phyloP scores from a whole-genome alignment of 2,888 invertebrate genomes.

The Chalcosyrphus nemorum region DNA sequence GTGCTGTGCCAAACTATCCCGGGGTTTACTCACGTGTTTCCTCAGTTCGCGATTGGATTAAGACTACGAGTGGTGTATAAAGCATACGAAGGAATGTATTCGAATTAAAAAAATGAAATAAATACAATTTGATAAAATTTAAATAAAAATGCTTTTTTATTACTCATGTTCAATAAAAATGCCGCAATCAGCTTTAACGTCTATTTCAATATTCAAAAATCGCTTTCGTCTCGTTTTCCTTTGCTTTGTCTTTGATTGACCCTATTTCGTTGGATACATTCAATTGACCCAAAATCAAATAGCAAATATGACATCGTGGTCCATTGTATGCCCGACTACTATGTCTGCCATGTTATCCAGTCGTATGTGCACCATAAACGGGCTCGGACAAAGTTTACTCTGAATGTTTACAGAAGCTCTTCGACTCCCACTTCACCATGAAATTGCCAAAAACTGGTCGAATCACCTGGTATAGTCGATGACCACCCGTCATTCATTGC shows the following conservation, averaged over 20 bases:
- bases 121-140: background rate
- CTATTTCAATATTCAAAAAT: conserved; percentile 30
- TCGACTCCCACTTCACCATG: conserved; percentile 6
- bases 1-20: conserved; percentile 77
- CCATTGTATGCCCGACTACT: conserved; percentile 45
- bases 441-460: conserved; percentile 23
- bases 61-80: conserved; percentile 72
- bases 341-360: background rate
- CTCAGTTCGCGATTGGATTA: conserved; percentile 77
- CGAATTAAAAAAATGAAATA: conserved; percentile 3
- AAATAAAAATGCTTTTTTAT: background rate
- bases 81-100: background rate
- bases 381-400: conserved; percentile 46
- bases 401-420: conserved; percentile 59
- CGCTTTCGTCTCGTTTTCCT: conserved; percentile 27
- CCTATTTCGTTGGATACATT: conserved; percentile 50
- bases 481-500: conserved; percentile 40
- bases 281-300: conserved; percentile 70
- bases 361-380: conserved; percentile 17
- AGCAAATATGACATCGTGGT: conserved; percentile 65
- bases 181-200: background rate
- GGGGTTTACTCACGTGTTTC: conserved; percentile 78
- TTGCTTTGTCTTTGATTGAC: conserved; percentile 49
- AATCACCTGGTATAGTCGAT: conserved; percentile 74
- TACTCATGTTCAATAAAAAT: background rate